Base-by-base conservation (phyloP, 2,888 invertebrate genomes). In the Eudasyphora cyanicolor region DNA sequence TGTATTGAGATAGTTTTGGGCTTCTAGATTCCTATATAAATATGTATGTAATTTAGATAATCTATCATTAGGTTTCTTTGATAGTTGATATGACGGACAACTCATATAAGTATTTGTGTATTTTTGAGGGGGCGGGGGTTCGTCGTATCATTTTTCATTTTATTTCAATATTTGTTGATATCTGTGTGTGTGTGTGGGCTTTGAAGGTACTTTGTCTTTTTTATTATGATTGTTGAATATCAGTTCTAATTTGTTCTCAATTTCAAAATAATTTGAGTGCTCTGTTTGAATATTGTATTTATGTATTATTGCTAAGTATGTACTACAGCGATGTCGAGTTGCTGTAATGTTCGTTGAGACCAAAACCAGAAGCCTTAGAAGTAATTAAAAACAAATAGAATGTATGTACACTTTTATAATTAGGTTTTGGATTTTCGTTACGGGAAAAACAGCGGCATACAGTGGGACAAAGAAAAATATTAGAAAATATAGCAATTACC, bases 281-380 rank as follows among this genome's bases (percentile, higher is more conserved):
- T 67, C 80, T 78, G 74, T 76, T 74, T 38, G 54, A 76, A 79
- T 75, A 77, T 71, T 76, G 80, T 60, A 35, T 76, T 7, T 42
- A 17, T 8, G 1, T 10, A 4, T 70, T 57, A 10, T 49, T 79
- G 54, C 17, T 51, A 5, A 17, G 19, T 17, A n/a, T n/a, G n/a
- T n/a, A n/a, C n/a, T n/a, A n/a, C 3, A 7, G n/a, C 19, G 49
- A 6, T 78, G 42, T 38, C 0, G 29, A 2, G 35, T 38, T 14
- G 27, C 24, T 45, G 62, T 62, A 38, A 6, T 69, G 81, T 42
- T 64, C 62, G 62, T 51, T 17, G 60, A 32, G 57, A 60, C 67
- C 57, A 84, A 85, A 88, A 87, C 86, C 85, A 86, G 83, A 87
- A 87, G 86, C 86, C 84, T 73, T 85, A 82, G 60, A 83, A 85